Conservation (phyloP, 2,113 vertebrate genomes). For the Hemicordylus capensis region DNA sequence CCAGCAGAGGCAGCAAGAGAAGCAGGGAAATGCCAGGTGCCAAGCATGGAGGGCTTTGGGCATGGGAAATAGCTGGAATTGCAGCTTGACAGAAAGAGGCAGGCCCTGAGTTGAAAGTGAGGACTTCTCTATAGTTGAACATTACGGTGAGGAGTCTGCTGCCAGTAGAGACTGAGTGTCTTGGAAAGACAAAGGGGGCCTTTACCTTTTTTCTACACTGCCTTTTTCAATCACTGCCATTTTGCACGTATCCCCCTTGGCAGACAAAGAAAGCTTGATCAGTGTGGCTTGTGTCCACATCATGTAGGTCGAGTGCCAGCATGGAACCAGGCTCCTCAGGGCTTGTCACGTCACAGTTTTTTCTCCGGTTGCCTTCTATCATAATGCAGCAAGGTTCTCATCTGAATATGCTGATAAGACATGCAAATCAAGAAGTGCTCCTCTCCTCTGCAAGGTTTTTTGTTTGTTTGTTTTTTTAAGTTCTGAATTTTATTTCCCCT, state of each 20-base stretch:
- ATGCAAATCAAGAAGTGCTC: constrained; percentile 43
- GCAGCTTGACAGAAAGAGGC: constrained; percentile 23
- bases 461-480: constrained; percentile 35
- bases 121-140: background rate
- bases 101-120: constrained; percentile 30
- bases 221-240: constrained; percentile 31
- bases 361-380: constrained; percentile 43
- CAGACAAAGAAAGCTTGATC: background rate
- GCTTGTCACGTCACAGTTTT: constrained; percentile 33
- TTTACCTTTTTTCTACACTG: background rate
- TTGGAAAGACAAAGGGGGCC: background rate
- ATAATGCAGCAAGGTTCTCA: constrained; percentile 54
- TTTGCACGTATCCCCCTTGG: constrained; percentile 13
- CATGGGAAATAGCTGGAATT: constrained; percentile 16
- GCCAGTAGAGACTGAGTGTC: constrained; percentile 2
- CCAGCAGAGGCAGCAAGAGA: constrained; percentile 27
- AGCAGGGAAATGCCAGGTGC: constrained; percentile 10
- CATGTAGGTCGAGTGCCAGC: background rate
- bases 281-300: background rate
- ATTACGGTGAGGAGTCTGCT: constrained; percentile 19
- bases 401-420: constrained; percentile 38
- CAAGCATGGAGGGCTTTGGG: background rate
- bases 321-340: constrained; percentile 46
- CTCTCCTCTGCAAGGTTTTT: constrained; percentile 6
- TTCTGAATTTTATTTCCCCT: background rate